Percentiles rank a stretch among this genome's conserved stretches.
phyloP scores from a whole-genome alignment of 1,140 invertebrate species.

The Saccostrea echinata region DNA sequence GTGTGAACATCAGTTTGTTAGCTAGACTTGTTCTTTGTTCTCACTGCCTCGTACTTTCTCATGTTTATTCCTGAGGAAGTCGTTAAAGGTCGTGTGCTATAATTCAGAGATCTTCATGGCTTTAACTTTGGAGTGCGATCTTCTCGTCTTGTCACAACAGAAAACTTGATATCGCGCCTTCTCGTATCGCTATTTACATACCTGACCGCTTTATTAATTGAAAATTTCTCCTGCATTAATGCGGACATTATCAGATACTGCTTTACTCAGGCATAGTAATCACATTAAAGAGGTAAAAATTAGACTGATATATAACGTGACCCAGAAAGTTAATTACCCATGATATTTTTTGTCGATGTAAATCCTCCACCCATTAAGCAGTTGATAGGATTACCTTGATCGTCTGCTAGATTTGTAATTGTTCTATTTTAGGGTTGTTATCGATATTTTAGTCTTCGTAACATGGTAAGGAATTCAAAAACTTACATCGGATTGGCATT shows the following conservation, averaged over 20 bases:
- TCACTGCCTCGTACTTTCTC: no score
- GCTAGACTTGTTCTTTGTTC: no score
- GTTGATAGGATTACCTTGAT: not conserved
- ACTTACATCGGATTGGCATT: no score
- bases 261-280: not conserved
- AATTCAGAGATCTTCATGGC: not conserved
- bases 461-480: not conserved
- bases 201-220: not conserved
- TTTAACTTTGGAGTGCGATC: not conserved
- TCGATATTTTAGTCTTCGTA: not conserved
- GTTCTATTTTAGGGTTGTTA: conserved; percentile 1
- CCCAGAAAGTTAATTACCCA: not conserved
- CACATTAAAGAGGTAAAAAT: not conserved
- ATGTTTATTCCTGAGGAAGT: not conserved
- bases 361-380: not conserved
- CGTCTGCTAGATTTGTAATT: conserved; percentile 3
- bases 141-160: not conserved
- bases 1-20: no score
- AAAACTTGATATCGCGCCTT: not conserved
- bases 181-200: not conserved
- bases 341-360: not conserved
- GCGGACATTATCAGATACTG: not conserved
- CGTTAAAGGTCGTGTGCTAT: not conserved
- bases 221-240: not conserved
- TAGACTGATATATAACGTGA: not conserved